A percentile compares a stretch with the other conserved stretches of the same genome.
phyloP scores from a whole-genome alignment of 2,888 invertebrate genomes.

The Incurvaria masculella region DNA sequence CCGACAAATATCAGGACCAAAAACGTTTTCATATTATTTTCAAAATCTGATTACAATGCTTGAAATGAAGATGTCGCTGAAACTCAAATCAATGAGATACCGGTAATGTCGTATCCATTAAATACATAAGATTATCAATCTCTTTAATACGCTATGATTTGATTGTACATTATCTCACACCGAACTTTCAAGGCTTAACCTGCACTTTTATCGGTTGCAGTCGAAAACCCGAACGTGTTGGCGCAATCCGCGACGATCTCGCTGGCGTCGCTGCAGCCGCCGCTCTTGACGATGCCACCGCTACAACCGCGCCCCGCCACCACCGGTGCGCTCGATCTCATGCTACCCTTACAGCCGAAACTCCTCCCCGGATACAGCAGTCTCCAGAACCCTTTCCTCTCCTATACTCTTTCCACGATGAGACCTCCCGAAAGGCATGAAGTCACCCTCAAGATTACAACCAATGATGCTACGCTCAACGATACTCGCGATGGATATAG shows the following conservation, averaged over 20 bases:
- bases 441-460: neutral
- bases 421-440: constrained; percentile 32
- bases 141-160: no score
- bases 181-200: no score
- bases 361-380: constrained; percentile 58
- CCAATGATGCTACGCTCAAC: neutral
- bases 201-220: constrained; percentile 31
- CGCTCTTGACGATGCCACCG: constrained; percentile 55
- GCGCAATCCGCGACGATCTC: constrained; percentile 46
- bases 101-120: no score
- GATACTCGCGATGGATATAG: constrained; percentile 20
- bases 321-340: constrained; percentile 64
- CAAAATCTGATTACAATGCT: no score
- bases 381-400: constrained; percentile 43
- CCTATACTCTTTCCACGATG: constrained; percentile 52
- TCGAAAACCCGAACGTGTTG: constrained; percentile 54
- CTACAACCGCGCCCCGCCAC: constrained; percentile 69
- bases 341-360: constrained; percentile 71
- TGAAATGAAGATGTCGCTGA: no score
- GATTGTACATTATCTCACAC: no score
- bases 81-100: no score
- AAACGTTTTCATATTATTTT: no score
- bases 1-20: no score
- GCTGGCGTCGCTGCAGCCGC: constrained; percentile 52
- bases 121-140: no score